phyloP scores from a whole-genome alignment of 1,140 invertebrate genomes.

The Halesus radiatus region DNA sequence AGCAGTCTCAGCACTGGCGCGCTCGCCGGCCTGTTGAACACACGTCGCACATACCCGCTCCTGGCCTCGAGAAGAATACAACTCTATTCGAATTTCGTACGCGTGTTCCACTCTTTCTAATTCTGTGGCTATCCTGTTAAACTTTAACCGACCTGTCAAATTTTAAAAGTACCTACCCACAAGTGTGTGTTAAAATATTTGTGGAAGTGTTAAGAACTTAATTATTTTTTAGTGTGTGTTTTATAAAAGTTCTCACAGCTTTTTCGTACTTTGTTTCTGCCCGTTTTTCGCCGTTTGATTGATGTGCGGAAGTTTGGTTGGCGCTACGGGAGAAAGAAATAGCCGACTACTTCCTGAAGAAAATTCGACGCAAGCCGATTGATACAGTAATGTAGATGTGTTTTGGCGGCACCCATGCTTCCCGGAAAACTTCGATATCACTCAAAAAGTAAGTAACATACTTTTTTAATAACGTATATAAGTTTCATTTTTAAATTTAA shows the following conservation, averaged over 20 bases:
- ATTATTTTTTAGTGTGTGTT: not conserved
- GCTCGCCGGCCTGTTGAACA: conserved; percentile 45
- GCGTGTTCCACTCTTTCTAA: not conserved
- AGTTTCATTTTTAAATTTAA: no score
- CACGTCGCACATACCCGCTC: not conserved
- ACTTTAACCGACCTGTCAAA: not conserved
- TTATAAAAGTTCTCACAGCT: not conserved
- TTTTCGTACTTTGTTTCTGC: not conserved
- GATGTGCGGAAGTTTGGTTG: not conserved
- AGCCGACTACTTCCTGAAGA: no score
- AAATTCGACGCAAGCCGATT: not conserved
- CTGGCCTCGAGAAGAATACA: not conserved
- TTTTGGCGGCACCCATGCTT: not conserved
- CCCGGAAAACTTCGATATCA: not conserved
- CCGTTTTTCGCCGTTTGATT: not conserved
- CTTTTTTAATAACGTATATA: no score
- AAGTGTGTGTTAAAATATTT: not conserved
- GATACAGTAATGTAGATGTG: not conserved
- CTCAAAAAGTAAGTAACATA: conserved; percentile 27
- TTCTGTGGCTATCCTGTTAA: not conserved
- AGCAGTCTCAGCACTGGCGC: conserved; percentile 30
- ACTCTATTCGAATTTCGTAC: not conserved
- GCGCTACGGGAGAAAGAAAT: not conserved
- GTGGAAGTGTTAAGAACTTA: not conserved
- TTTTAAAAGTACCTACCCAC: not conserved